A percentile compares a stretch with the other conserved stretches of the same genome.
Evolutionary conservation across 2,888 invertebrate genomes (phyloP).

Genomic region (Abscondita cerata): DNA sequence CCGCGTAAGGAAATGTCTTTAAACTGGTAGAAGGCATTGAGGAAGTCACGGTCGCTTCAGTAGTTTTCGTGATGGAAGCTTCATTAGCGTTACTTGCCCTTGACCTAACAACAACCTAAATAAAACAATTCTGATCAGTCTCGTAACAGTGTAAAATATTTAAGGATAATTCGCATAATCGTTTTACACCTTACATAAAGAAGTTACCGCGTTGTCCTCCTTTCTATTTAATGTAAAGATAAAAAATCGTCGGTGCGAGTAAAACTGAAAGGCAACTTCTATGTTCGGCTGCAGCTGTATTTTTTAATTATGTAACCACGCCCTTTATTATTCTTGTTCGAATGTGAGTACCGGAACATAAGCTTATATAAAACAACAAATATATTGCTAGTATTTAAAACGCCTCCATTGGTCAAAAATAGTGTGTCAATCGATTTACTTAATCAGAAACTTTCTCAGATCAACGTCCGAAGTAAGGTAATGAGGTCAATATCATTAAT

Average conservation of each 20-base stretch:
- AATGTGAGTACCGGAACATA: too few relatives aligned
- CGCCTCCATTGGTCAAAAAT: not conserved
- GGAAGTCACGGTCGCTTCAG: slow-evolving; percentile 47
- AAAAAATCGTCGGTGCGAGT: not conserved
- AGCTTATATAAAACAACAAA: too few relatives aligned
- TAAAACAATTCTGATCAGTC: not conserved
- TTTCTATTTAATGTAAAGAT: not conserved
- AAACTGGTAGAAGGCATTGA: slow-evolving; percentile 30
- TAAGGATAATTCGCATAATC: not conserved
- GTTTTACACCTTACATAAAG: not conserved
- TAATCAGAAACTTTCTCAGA: too few relatives aligned
- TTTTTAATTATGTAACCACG: too few relatives aligned
- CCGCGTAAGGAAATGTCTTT: slow-evolving; percentile 29
- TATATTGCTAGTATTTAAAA: too few relatives aligned
- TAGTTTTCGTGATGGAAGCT: slow-evolving; percentile 41
- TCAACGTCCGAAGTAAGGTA: too few relatives aligned
- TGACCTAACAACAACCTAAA: slow-evolving; percentile 43
- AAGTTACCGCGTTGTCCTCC: not conserved
- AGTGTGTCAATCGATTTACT: not conserved
- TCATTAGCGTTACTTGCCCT: slow-evolving; percentile 43
- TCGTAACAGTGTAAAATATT: not conserved
- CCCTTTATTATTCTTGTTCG: too few relatives aligned
- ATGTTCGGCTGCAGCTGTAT: too few relatives aligned
- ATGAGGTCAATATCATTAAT: too few relatives aligned
- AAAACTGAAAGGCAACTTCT: too few relatives aligned